Percentiles rank a stretch among this genome's conserved stretches.
Conservation (phyloP, 2,113 vertebrate genomes). For the Noctilio leporinus region DNA sequence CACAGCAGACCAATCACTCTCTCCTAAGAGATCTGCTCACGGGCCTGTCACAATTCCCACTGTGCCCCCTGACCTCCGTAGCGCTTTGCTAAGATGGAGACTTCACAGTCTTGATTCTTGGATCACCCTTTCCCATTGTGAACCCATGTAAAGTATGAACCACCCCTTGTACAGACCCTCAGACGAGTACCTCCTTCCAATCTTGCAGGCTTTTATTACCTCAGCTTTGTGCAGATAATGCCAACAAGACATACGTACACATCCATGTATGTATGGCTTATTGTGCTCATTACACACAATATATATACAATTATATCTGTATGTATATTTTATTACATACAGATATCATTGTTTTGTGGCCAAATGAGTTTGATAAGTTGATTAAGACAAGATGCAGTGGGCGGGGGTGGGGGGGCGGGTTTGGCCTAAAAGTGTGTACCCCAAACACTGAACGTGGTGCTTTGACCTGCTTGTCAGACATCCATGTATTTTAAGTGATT, state of each 20-base stretch:
- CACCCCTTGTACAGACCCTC: neutral
- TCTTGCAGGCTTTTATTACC: neutral
- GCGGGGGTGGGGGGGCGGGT: neutral
- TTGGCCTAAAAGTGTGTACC: neutral
- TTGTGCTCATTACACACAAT: too few species aligned
- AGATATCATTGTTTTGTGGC: neutral
- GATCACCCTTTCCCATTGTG: neutral
- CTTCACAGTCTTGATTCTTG: neutral
- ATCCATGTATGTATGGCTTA: neutral
- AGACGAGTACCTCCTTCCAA: neutral
- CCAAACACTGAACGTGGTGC: neutral
- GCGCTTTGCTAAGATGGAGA: neutral
- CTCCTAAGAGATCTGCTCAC: neutral
- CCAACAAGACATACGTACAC: neutral
- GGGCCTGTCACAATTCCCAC: neutral
- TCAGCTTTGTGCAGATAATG: too few species aligned
- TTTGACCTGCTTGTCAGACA: neutral
- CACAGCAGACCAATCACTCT: neutral
- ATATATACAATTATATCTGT: neutral
- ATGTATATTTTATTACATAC: neutral
- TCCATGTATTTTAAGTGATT: neutral
- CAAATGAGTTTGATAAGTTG: neutral
- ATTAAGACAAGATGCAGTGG: neutral
- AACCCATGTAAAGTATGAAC: neutral
- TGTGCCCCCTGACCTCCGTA: neutral